Evolutionary conservation across 2,888 invertebrate species (phyloP).

Genomic region (Eurois occulta): DNA sequence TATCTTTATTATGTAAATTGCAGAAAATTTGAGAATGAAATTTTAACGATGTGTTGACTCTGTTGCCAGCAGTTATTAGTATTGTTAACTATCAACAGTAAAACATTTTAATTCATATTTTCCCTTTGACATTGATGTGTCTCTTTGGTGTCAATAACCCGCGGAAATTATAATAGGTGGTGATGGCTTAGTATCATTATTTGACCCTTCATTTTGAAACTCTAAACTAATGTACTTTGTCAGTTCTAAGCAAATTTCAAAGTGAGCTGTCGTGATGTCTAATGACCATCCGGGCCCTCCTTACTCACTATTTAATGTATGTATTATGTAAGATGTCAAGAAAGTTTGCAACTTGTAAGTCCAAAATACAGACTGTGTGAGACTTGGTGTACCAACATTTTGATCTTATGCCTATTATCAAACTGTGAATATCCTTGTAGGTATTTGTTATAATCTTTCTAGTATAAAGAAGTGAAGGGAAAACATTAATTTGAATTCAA

Average conservation of each 20-base stretch:
- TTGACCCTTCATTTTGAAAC: slow-evolving; percentile 3
- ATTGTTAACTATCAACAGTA: too few species aligned
- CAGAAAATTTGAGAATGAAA: too few species aligned
- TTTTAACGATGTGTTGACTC: too few species aligned
- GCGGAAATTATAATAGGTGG: neutral
- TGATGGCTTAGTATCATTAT: neutral
- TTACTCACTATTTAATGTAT: slow-evolving; percentile 14
- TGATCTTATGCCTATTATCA: neutral
- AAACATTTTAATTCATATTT: neutral
- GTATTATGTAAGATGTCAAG: slow-evolving; percentile 18
- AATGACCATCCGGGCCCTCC: slow-evolving; percentile 7
- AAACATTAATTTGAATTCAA: neutral
- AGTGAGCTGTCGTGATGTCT: slow-evolving; percentile 4
- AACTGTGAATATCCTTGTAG: neutral
- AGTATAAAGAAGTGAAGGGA: neutral
- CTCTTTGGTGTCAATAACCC: neutral
- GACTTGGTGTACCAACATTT: neutral
- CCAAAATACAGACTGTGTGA: neutral
- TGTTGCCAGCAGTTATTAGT: too few species aligned
- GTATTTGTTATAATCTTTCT: neutral
- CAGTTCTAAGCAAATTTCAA: slow-evolving; percentile 8
- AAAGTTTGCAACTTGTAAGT: slow-evolving; percentile 2
- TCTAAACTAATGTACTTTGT: slow-evolving; percentile 8
- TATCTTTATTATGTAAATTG: too few species aligned
- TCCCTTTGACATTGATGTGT: neutral